These are phyloP conservation scores for Xenopus petersii DNA, from an alignment of 2,797 vertebrate genomes.

Conservation along the genomic window DNA sequence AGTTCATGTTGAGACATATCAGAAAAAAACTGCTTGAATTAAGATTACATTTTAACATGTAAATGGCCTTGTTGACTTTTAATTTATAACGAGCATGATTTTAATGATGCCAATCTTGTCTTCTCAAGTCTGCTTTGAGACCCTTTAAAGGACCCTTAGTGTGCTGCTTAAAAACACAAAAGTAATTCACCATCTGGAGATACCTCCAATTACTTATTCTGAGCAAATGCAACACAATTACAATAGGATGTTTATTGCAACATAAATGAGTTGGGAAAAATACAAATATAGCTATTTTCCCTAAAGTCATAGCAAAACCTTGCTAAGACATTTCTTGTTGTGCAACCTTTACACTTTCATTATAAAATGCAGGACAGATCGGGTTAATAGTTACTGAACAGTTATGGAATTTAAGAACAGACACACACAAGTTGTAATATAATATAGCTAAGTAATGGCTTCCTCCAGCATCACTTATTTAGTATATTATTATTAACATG, in stretches of 20 bases:
- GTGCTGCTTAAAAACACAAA: slow-evolving; percentile 28
- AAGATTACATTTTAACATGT: slow-evolving; percentile 19
- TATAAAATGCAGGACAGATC: too few species aligned
- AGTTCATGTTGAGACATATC: too few species aligned
- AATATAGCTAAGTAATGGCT: too few species aligned
- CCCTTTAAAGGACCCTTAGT: slow-evolving; percentile 38
- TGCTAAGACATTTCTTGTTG: background rate
- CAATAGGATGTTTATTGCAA: slow-evolving; percentile 35
- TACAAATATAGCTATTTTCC: slow-evolving; percentile 45
- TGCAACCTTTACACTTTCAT: too few species aligned
- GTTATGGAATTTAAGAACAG: too few species aligned
- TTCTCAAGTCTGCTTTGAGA: slow-evolving; percentile 47
- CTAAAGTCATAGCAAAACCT: slow-evolving; percentile 28
- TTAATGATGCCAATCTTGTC: slow-evolving; percentile 35
- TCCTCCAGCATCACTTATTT: too few species aligned
- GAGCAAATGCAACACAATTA: slow-evolving; percentile 28
- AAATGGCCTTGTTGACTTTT: slow-evolving; percentile 41
- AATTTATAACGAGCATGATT: slow-evolving; percentile 39
- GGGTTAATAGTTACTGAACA: too few species aligned
- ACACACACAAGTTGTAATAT: too few species aligned
- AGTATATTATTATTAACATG: too few species aligned
- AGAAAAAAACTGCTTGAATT: too few species aligned
- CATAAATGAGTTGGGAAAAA: slow-evolving; percentile 45
- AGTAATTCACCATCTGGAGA: slow-evolving; percentile 24
- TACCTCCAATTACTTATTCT: slow-evolving; percentile 24